phyloP scores from a whole-genome alignment of 2,113 vertebrate genomes.

The human (Homo sapiens) region GRCh38 chr17:37157001-37157500 shows the following conservation, averaged over 20 bases:
- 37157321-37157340: not conserved
- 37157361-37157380: not conserved
- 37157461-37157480: not conserved
- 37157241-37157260: not conserved
- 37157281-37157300: not conserved
- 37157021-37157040: not conserved
- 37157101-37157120: not conserved
- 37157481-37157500: not conserved
- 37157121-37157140: not conserved
- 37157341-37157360: not conserved
- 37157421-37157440: not conserved
- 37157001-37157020: not conserved
- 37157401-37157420: not conserved
- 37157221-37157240: not conserved
- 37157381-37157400: not conserved
- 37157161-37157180: not conserved
- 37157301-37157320: not conserved
- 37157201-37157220: not conserved
- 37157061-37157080: not conserved
- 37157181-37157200: not conserved
- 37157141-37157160: not conserved
- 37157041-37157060: not conserved
- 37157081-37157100: not conserved
- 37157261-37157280: not conserved
- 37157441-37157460: not conserved